phyloP scores from a whole-genome alignment of 2,888 invertebrate species.

The Pristionchus arcanus region DNA sequence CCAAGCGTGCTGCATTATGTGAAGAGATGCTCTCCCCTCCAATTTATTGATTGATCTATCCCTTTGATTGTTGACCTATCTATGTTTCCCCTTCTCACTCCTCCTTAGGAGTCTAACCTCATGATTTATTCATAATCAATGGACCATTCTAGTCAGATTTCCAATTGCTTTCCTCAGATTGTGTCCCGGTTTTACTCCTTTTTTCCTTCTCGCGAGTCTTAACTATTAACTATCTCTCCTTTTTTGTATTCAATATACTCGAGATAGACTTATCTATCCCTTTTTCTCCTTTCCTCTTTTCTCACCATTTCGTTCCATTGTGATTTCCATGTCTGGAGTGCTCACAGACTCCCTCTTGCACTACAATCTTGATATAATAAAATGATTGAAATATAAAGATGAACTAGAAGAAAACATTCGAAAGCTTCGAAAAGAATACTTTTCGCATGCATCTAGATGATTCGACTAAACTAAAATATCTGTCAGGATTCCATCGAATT shows the following conservation, averaged over 20 bases:
- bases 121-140: not conserved
- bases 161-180: constrained; percentile 22
- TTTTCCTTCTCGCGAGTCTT: constrained; percentile 13
- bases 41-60: not conserved
- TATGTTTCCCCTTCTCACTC: not conserved
- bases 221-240: not conserved
- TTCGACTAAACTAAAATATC: not conserved
- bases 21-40: constrained; percentile 41
- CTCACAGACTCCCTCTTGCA: not conserved
- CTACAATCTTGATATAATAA: not conserved
- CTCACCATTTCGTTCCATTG: constrained; percentile 13
- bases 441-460: not conserved
- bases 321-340: not conserved
- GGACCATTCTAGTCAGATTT: constrained; percentile 32
- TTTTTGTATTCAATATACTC: not conserved
- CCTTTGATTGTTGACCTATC: not conserved
- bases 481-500: not conserved
- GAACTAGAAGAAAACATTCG: not conserved
- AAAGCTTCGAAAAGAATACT: not conserved
- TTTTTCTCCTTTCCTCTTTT: not conserved
- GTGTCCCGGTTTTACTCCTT: not conserved
- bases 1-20: constrained; percentile 68
- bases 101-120: constrained; percentile 10
- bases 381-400: not conserved
- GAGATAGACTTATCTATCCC: not conserved